Evolutionary conservation across 2,888 invertebrate genomes (phyloP).

Genomic region (Creontiades dilutus): DNA sequence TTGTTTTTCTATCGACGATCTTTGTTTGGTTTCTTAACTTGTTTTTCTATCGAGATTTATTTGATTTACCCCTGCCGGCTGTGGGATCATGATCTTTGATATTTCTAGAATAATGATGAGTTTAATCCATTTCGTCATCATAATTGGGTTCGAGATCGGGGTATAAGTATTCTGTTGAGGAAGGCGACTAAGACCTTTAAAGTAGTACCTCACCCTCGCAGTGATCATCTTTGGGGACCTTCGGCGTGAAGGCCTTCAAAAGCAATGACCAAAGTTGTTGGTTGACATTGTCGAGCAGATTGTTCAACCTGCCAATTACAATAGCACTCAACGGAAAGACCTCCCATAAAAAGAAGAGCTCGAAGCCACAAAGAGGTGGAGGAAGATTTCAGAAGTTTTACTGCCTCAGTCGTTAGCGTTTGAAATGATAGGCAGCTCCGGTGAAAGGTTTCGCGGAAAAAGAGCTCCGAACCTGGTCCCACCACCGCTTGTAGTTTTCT

Average conservation of each 20-base stretch:
- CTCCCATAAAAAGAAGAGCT: slow-evolving; percentile 63
- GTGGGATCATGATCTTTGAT: too few species aligned
- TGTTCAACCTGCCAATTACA: slow-evolving; percentile 66
- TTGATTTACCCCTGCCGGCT: too few species aligned
- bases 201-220: neutral
- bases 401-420: slow-evolving; percentile 68
- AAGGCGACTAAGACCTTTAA: too few species aligned
- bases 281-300: slow-evolving; percentile 66
- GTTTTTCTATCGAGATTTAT: too few species aligned
- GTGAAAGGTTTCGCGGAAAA: slow-evolving; percentile 52
- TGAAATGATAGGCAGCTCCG: slow-evolving; percentile 68
- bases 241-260: slow-evolving; percentile 39
- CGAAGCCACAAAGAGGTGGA: slow-evolving; percentile 56
- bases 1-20: too few species aligned
- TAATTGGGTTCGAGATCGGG: too few species aligned
- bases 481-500: slow-evolving; percentile 48
- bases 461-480: neutral
- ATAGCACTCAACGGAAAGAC: slow-evolving; percentile 68
- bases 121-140: too few species aligned
- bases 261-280: slow-evolving; percentile 44
- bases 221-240: neutral
- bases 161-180: too few species aligned
- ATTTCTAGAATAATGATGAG: too few species aligned
- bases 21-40: too few species aligned
- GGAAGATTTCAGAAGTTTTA: slow-evolving; percentile 71